Evolutionary conservation across 2,113 vertebrate genomes (phyloP).

Genomic region (Platycercus adscitus): DNA sequence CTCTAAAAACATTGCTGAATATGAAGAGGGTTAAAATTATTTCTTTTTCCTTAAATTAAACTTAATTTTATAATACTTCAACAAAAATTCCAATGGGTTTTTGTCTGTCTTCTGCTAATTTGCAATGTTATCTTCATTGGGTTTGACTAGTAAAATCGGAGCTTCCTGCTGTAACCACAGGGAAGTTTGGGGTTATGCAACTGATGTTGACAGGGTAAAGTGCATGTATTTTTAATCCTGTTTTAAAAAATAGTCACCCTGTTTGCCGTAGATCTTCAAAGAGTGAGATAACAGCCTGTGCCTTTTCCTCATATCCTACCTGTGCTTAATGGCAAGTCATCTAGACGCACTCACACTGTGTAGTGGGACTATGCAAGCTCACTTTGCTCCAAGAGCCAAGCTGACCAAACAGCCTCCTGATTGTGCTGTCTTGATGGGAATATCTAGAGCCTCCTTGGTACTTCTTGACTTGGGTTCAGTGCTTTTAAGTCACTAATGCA

Average conservation of each 20-base stretch:
- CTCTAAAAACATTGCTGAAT: neutral
- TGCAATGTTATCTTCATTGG: neutral
- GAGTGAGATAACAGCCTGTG: neutral
- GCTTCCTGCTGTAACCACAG: neutral
- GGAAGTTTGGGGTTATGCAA: neutral
- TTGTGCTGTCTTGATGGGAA: neutral
- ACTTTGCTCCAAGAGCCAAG: neutral
- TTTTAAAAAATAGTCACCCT: neutral
- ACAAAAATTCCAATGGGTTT: neutral
- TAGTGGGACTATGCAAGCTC: neutral
- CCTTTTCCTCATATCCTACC: neutral
- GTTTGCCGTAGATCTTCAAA: neutral
- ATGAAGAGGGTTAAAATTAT: neutral
- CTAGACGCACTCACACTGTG: neutral
- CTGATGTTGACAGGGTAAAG: neutral
- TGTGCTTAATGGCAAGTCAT: neutral
- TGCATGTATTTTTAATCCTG: neutral
- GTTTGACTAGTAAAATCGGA: neutral
- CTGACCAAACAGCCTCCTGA: neutral
- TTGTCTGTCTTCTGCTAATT: neutral
- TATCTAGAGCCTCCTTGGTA: neutral
- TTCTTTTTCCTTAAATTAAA: neutral
- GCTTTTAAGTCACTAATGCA: neutral
- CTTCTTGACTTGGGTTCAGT: neutral
- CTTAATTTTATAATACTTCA: neutral